phyloP scores from a whole-genome alignment of 1,140 invertebrate genomes.

The Drosophila pandora region DNA sequence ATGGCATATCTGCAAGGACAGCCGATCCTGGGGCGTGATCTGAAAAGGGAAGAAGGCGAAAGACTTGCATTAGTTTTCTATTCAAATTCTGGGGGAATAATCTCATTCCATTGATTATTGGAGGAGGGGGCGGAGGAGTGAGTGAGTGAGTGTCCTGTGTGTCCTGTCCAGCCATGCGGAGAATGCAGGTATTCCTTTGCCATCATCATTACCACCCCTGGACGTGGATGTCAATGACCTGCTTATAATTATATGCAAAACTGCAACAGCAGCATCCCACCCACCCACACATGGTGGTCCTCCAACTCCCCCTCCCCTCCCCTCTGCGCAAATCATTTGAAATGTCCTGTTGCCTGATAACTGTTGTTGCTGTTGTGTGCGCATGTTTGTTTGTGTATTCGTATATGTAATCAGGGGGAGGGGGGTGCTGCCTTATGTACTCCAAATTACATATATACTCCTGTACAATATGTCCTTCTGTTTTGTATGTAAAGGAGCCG shows the following conservation, averaged over 20 bases:
- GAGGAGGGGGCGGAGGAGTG: background rate
- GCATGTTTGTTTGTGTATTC: slow-evolving; percentile 51
- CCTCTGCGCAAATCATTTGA: slow-evolving; percentile 59
- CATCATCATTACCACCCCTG: slow-evolving; percentile 15
- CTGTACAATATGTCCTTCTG: slow-evolving; percentile 13
- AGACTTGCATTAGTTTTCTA: background rate
- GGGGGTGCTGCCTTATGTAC: slow-evolving; percentile 19
- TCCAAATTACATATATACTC: too few species aligned
- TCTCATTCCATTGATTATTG: background rate
- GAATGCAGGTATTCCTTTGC: slow-evolving; percentile 37
- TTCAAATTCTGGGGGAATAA: background rate
- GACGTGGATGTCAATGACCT: slow-evolving; percentile 78
- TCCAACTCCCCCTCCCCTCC: background rate
- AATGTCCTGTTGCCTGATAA: slow-evolving; percentile 71
- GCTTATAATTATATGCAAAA: slow-evolving; percentile 77
- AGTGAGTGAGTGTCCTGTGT: background rate
- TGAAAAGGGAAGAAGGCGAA: slow-evolving; percentile 36
- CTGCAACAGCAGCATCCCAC: slow-evolving; percentile 16
- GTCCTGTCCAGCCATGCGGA: slow-evolving; percentile 35
- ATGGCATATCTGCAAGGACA: slow-evolving; percentile 80
- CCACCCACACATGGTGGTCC: background rate
- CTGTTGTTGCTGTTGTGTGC: slow-evolving; percentile 36
- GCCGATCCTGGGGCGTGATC: slow-evolving; percentile 74
- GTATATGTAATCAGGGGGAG: slow-evolving; percentile 15
- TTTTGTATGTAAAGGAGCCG: background rate